Evolutionary conservation across 2,113 vertebrate genomes (phyloP), one percentile per base, ranked within the genome.

Genomic region (Myotis davidii): DNA sequence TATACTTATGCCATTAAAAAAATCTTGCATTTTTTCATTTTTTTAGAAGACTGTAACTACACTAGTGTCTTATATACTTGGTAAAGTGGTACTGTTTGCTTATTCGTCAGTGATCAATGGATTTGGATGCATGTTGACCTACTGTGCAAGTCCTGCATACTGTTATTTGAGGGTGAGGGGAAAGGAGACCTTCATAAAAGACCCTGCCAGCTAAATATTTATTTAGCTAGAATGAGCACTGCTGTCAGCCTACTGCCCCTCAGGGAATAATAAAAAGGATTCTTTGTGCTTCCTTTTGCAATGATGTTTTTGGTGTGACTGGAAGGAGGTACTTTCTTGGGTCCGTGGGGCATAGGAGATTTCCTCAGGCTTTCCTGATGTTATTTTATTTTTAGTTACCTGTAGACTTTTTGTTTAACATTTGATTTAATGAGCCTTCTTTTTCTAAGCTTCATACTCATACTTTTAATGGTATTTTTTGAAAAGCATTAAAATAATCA

Each of bases 361-460:
- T 87, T 91, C 77, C 77, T 87, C 25, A 92, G 64, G 42, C 13
- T 91, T 90, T 92, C 20, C 20, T 89, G 39, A 73, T 27, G 23
- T 78, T 77, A 42, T 48, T 74, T 85, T 65, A 3, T 70, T 91
- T 93, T 92, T 50, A 52, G 25, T 90, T 84, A 65, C 9, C 61
- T 78, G 23, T 14, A 73, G 11, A 69, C 73, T 94, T 94, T 88
- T 84, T 94, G 34, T 83, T 69, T 74, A 52, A 21, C 16, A 45
- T 76, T 77, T 65, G 39, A 85, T 69, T 72, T 69, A 79, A 13
- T 74, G 65, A 67, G 29, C 52, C 29, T 79, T 69, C 17, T 81
- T 81, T 70, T 83, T 50, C 69, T 81, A 82, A 90, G 52, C 25
- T 77, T 50, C n/a, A 34, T 88, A 39, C 13, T 34, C 16, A 48